Base-by-base conservation (phyloP, 1,140 invertebrate genomes). In the Dinoponera quadriceps region DNA sequence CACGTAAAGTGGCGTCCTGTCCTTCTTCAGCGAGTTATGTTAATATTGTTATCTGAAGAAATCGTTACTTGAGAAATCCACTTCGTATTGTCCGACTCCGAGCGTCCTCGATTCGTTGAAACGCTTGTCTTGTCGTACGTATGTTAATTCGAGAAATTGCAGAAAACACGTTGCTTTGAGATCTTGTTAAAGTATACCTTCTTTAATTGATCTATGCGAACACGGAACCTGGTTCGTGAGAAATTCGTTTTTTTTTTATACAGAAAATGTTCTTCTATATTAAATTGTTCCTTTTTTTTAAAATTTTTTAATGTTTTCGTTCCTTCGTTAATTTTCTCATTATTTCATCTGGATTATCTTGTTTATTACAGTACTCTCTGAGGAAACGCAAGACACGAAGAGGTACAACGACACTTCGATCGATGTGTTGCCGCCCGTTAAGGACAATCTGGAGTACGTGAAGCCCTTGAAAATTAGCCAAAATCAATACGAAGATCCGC, bases 401-500 rank as follows among this genome's bases (percentile, higher is more conserved):
- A 59, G 85, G 11, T 65, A 72, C n/a, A 60, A 75, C 11, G 85
- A 86, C 20, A 65, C 62, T 14, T 82, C 83, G 75, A 81, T 73
- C 7, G 84, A 92, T 27, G 89, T 88, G 72, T 80, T 91, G 65
- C 86, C 88, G 7, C 62, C 83, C 18, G 59, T 27, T 1, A 91
- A 91, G 20, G 74, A 88, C 0, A 92, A 91, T 69, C 65, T 93
- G 57, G 93, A 94, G 72, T 92, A 92, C 54, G 60, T 93, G 9
- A 87, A 74, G 4, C 89, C 91, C 5, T 66, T 90, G 38, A 94
- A 94, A 84, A 87, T 93, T 27, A 93, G 88, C 33, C 89, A 91
- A 44, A 93, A 93, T 88, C 90, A 91, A 33, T 93, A 92, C 71
- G 93, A 94, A 84, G 93, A 93, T 91, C 88, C 91, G 49, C 77